phyloP scores from a whole-genome alignment of 2,113 vertebrate genomes.

The Anoura caudifer region DNA sequence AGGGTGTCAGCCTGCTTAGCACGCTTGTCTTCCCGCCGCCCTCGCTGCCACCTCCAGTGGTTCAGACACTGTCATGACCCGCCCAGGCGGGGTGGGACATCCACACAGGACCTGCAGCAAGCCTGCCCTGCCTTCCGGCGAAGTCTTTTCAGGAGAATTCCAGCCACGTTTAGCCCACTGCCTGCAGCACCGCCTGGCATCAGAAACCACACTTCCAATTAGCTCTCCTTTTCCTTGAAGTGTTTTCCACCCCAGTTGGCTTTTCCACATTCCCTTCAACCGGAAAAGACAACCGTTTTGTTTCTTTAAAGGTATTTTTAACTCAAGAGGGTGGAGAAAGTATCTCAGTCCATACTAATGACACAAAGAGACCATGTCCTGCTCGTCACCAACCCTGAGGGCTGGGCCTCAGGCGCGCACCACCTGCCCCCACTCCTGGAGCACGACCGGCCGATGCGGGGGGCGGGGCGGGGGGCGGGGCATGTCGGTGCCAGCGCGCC shows the following conservation, averaged over 20 bases:
- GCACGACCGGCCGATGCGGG: fast-evolving
- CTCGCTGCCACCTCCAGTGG: not conserved
- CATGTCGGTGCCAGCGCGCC: no score
- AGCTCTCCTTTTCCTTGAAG: not conserved
- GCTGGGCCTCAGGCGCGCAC: no score
- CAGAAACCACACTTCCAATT: not conserved
- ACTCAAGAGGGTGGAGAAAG: not conserved
- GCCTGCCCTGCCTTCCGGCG: not conserved
- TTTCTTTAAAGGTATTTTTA: not conserved
- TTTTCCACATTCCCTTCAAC: not conserved
- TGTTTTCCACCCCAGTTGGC: not conserved
- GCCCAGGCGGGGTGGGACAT: no score
- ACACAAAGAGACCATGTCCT: not conserved
- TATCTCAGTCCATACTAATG: not conserved
- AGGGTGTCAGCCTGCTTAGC: no score
- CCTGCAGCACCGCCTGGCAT: not conserved
- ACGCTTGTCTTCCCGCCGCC: no score
- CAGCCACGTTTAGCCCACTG: not conserved
- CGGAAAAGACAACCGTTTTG: not conserved
- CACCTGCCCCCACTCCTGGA: not conserved
- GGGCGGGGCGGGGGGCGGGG: no score
- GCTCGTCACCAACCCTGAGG: not conserved
- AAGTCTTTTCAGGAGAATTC: not conserved
- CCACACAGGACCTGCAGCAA: not conserved
- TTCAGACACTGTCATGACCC: not conserved